phyloP scores from a whole-genome alignment of 1,140 invertebrate genomes.

The Phymorhynchus buccinoides region DNA sequence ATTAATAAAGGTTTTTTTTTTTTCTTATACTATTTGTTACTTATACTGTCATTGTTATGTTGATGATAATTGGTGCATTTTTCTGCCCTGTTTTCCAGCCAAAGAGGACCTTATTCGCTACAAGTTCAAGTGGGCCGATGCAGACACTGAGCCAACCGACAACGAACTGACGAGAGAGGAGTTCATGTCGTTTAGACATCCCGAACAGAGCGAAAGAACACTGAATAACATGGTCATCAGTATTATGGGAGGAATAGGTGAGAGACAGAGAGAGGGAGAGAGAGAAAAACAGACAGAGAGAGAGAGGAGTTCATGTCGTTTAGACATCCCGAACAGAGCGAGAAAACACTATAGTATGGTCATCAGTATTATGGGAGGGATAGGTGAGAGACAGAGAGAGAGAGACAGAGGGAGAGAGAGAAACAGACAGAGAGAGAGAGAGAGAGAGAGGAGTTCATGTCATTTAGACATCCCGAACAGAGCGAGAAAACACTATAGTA shows the following conservation, averaged over 20 bases:
- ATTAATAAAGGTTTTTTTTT: too few species aligned
- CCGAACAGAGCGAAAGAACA: constrained; percentile 84
- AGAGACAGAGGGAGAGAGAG: background rate
- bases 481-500: too few species aligned
- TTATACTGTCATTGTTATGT: too few species aligned
- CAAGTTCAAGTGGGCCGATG: constrained; percentile 85
- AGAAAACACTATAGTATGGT: too few species aligned
- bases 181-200: constrained; percentile 86
- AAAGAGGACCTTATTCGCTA: constrained; percentile 83
- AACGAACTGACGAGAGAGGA: constrained; percentile 84
- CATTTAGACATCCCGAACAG: background rate
- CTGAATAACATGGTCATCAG: constrained; percentile 84
- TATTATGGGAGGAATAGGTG: constrained; percentile 83
- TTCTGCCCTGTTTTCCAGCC: constrained; percentile 57
- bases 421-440: background rate
- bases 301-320: background rate
- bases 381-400: too few species aligned
- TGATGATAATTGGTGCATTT: too few species aligned
- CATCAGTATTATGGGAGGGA: too few species aligned
- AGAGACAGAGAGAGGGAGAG: constrained; percentile 32
- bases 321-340: background rate
- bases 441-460: background rate
- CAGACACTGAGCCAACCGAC: constrained; percentile 80
- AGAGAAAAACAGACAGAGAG: background rate
- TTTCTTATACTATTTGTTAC: too few species aligned